Evolutionary conservation across 2,888 invertebrate species (phyloP).

Genomic region (Trichogramma evanescens): DNA sequence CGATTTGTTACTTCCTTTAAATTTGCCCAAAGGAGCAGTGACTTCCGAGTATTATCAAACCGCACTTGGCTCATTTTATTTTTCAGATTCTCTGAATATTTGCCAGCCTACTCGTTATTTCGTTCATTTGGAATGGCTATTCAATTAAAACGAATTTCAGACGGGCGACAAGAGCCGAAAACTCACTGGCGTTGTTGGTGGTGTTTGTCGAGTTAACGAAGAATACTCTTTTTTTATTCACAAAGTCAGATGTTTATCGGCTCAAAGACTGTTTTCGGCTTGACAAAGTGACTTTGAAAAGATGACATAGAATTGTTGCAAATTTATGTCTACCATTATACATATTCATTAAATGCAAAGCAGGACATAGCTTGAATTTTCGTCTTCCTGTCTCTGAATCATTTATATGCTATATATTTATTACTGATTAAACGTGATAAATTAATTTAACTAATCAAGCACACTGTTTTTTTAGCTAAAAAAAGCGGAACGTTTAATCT

Average conservation of each 20-base stretch:
- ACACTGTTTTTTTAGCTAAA: too few species aligned
- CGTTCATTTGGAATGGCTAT: constrained; percentile 19
- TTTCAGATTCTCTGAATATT: constrained; percentile 2
- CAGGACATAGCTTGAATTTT: constrained; percentile 9
- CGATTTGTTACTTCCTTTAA: constrained; percentile 11
- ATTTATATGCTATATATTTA: too few species aligned
- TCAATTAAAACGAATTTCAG: constrained; percentile 24
- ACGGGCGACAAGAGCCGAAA: constrained; percentile 11
- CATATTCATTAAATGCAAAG: constrained; percentile 19
- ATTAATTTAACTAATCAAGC: too few species aligned
- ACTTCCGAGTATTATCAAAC: constrained; percentile 9
- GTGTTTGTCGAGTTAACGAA: constrained; percentile 18
- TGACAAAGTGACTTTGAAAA: constrained; percentile 20
- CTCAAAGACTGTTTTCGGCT: constrained; percentile 11
- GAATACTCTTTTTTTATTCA: constrained; percentile 11
- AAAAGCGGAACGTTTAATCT: too few species aligned
- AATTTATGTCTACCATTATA: constrained; percentile 6
- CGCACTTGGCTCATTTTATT: background rate
- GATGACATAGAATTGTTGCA: constrained; percentile 19
- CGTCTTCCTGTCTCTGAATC: background rate
- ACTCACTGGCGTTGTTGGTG: background rate
- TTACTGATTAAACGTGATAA: too few species aligned
- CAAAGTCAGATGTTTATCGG: constrained; percentile 20
- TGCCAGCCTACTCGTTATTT: constrained; percentile 12
- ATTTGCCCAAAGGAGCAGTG: constrained; percentile 14